Base-by-base conservation (phyloP, 37 sponge, comb jelly and placozoan genomes). In the Mnemiopsis leidyi region DNA sequence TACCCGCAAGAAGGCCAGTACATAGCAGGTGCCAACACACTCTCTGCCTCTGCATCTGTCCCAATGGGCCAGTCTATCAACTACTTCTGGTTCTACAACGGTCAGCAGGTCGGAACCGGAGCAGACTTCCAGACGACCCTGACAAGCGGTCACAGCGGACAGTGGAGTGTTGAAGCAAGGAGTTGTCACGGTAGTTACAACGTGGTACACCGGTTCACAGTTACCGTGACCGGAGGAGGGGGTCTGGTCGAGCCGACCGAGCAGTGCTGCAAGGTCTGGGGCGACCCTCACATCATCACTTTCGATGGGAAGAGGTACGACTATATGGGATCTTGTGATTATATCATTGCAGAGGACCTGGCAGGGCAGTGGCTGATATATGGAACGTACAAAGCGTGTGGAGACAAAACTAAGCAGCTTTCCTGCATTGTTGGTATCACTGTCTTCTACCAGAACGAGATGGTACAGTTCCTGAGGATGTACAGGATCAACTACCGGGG, bases 391-490 rank as follows among this genome's bases (percentile, higher is more conserved):
- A 71, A 71, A 28, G 75, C 75, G 75, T 71, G 75, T 18, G 75
- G 75, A 5, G 75, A 71, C 75, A 71, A 71, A 18, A 71, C 75
- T 24, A 71, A 71, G 75, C 75, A 71, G 75, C 23, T 71, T 13
- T 71, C 75, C 75, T 71, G 75, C 20, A 71, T 71, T 71, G 75
- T 71, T 5, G 20, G 75, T 24, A 71, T 71, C 75, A 71, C 75
- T 71, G 75, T 71, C 26, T 71, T 71, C 75, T 71, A 71, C 75
- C 30, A 71, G 75, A 28, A n/a, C 20, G 75, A 71, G 30, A 71
- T 23, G 75, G 75, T 71, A 7, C 75, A 71, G 75, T 71, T 71
- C 75, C 75, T 71, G 7, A 71, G 75, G 75, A 71, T 71, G 75
- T 71, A 71, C 75, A 71, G 75, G 75, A 28, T 71, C 3, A 71